Evolutionary conservation across 2,888 invertebrate species (phyloP), one percentile per base, ranked within the genome.

Genomic region (Noctua fimbriata): DNA sequence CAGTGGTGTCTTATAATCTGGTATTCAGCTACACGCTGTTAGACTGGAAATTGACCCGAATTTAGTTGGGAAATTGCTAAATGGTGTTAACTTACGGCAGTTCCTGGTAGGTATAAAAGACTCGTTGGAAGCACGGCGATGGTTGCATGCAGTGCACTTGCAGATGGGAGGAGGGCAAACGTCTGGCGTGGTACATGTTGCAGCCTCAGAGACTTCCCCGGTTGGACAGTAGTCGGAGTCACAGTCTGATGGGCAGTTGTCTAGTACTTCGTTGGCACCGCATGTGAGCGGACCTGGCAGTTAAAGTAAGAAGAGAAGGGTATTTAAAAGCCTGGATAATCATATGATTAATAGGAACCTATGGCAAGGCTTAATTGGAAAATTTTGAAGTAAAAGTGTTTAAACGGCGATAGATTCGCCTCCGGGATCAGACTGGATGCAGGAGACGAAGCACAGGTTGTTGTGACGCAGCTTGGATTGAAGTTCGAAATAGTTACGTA

Each of bases 121-220:
- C 9, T 92, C 93, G 70, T 94, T 93, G 0, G 78, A 77, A 58
- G 89, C 90, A 32, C 92, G 90, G 21, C 90, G 88, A n/a, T 87
- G 78, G 83, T 94, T 94, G 81, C 94, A 93, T 0, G 69, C 36
- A 49, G n/a, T n/a, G n/a, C 94, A 94, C 60, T 91, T 92, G 87
- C 94, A 94, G 5, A 69, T 86, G 0, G 93, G 87, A 7, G 86
- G 78, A 0, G 92, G 92, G 49, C 94, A 94, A 0, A 77, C 69
- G 0, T 82, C 58, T 0, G 92, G 91, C 18, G 52, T 73, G 0
- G 73, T n/a, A 66, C 93, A 94, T 0, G 78, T 1, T 28, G 18
- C 14, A 36, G 41, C 12, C 4, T 73, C 69, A 12, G 85, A 81
- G 1, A 90, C 85, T 0, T 78, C 76, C 1, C 88, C 86, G 21